A percentile compares a stretch with the other conserved stretches of the same genome.
These are phyloP conservation scores for Tetragonisca angustula DNA, from an alignment of 2,888 invertebrate genomes.

Conservation along the genomic window DNA sequence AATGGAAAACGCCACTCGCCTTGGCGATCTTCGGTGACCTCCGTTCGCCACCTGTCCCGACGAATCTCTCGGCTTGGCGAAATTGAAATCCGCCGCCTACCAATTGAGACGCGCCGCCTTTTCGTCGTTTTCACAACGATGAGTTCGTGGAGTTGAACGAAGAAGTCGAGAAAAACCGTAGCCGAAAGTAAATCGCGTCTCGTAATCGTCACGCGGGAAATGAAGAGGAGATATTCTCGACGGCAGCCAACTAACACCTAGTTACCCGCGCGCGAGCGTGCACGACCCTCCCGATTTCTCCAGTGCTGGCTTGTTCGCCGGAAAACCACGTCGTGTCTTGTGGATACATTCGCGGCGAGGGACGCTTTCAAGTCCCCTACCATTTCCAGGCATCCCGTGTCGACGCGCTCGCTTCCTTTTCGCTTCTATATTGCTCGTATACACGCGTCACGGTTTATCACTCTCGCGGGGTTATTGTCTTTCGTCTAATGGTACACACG, in stretches of 20 bases:
- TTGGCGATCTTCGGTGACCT: not conserved
- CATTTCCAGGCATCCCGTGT: slow-evolving; percentile 42
- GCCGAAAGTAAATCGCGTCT: slow-evolving; percentile 9
- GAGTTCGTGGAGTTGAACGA: not conserved
- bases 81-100: slow-evolving; percentile 34
- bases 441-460: slow-evolving; percentile 80
- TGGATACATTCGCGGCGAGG: slow-evolving; percentile 65
- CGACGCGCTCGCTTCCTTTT: slow-evolving; percentile 64
- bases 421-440: slow-evolving; percentile 73
- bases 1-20: slow-evolving; percentile 61
- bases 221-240: not conserved
- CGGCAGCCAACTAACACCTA: slow-evolving; percentile 5
- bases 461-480: slow-evolving; percentile 79
- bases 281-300: slow-evolving; percentile 57
- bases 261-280: slow-evolving; percentile 6
- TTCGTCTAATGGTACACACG: slow-evolving; percentile 67
- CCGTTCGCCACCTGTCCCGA: slow-evolving; percentile 71
- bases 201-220: slow-evolving; percentile 4
- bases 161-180: not conserved
- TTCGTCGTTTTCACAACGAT: not conserved
- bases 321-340: slow-evolving; percentile 71
- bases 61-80: slow-evolving; percentile 13
- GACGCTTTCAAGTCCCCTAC: slow-evolving; percentile 51
- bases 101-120: too few relatives aligned
- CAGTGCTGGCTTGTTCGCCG: slow-evolving; percentile 61